These are phyloP conservation scores for Noctuana brunneofusca DNA, from an alignment of 2,888 invertebrate species.

Conservation along the genomic window DNA sequence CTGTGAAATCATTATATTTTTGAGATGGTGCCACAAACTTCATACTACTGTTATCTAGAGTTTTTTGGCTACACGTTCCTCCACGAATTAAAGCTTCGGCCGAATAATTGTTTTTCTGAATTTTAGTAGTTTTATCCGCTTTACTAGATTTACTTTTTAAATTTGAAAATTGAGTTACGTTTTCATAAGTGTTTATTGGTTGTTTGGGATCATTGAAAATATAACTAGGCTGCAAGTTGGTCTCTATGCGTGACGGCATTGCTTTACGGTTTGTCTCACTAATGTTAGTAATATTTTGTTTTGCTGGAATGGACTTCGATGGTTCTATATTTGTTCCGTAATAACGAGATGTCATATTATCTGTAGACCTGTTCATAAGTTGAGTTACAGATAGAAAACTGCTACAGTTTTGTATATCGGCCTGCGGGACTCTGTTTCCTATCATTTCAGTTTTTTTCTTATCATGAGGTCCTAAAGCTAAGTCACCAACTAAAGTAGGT, in stretches of 20 bases:
- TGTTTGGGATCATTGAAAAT: conserved; percentile 68
- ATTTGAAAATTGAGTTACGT: conserved; percentile 59
- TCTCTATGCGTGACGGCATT: conserved; percentile 59
- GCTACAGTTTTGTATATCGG: conserved; percentile 69
- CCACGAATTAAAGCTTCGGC: conserved; percentile 73
- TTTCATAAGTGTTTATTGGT: conserved; percentile 60
- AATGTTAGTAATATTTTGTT: conserved; percentile 58
- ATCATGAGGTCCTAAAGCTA: conserved; percentile 76
- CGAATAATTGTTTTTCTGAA: conserved; percentile 73
- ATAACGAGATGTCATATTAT: conserved; percentile 63
- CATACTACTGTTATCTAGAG: conserved; percentile 55
- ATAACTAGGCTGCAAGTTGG: conserved; percentile 65
- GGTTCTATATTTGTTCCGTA: conserved; percentile 58
- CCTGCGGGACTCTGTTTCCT: conserved; percentile 54
- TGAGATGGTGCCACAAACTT: conserved; percentile 66
- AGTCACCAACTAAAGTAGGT: conserved; percentile 74
- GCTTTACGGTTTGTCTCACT: conserved; percentile 63
- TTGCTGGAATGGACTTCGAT: conserved; percentile 53
- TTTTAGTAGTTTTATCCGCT: conserved; percentile 64
- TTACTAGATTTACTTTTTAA: conserved; percentile 63
- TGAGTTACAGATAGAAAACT: conserved; percentile 78
- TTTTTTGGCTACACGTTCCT: conserved; percentile 66
- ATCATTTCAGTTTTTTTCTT: conserved; percentile 68
- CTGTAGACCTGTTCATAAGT: conserved; percentile 73
- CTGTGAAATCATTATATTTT: conserved; percentile 66